phyloP scores from a whole-genome alignment of 2,113 vertebrate species.

The Perognathus longimembris region DNA sequence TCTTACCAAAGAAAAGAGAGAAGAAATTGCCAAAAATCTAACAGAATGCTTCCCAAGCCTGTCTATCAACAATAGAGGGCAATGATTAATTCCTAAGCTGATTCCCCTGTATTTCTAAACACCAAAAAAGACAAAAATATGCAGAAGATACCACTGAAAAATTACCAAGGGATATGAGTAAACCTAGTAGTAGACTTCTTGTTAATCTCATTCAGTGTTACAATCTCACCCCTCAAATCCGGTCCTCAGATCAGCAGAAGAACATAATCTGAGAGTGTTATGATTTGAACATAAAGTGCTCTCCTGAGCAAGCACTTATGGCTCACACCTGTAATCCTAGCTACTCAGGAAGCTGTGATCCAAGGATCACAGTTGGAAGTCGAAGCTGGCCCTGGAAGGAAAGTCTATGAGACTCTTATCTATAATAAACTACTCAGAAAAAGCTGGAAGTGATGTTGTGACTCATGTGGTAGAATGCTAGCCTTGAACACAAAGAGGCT shows the following conservation, averaged over 20 bases:
- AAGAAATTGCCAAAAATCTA: not conserved
- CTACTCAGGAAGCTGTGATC: too few relatives aligned
- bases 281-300: too few relatives aligned
- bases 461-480: too few relatives aligned
- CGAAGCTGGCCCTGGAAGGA: too few relatives aligned
- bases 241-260: not conserved
- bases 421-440: too few relatives aligned
- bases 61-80: not conserved
- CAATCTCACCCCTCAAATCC: not conserved
- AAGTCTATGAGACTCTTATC: too few relatives aligned
- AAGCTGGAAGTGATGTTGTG: too few relatives aligned
- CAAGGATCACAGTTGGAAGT: too few relatives aligned
- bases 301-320: too few relatives aligned
- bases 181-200: not conserved
- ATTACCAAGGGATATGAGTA: not conserved
- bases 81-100: not conserved
- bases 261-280: not conserved
- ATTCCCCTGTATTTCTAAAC: not conserved
- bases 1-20: too few relatives aligned
- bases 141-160: not conserved
- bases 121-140: not conserved
- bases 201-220: not conserved
- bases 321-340: too few relatives aligned
- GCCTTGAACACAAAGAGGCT: too few relatives aligned
- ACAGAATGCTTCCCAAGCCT: not conserved